These are phyloP conservation scores for Anticlea derivata DNA, from an alignment of 2,888 invertebrate species.

Conservation along the genomic window DNA sequence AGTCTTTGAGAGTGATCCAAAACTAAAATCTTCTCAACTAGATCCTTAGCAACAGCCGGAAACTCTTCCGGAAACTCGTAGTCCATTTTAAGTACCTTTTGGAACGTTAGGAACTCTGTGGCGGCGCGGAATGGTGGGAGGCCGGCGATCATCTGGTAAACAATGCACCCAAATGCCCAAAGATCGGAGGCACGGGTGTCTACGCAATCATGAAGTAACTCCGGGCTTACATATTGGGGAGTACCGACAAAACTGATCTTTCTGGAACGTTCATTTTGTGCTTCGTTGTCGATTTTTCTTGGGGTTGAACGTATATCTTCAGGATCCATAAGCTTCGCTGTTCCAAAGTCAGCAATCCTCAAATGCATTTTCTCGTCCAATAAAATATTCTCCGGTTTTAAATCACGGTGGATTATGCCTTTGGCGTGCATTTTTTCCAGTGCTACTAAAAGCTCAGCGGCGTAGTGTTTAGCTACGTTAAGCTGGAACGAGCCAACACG, in stretches of 20 bases:
- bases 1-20: conserved; percentile 91
- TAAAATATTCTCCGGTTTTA: conserved; percentile 99
- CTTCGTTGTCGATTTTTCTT: conserved; percentile 57
- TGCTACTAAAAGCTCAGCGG: conserved; percentile 96
- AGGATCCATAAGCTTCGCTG: conserved; percentile 91
- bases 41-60: conserved; percentile 91
- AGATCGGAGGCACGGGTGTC: conserved; percentile 93
- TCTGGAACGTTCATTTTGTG: conserved; percentile 79
- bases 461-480: conserved; percentile 95
- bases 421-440: conserved; percentile 95
- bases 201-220: conserved; percentile 92
- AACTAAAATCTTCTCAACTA: conserved; percentile 93
- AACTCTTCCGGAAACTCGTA: conserved; percentile 97
- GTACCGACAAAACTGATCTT: conserved; percentile 98
- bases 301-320: conserved; percentile 57
- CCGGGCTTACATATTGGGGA: conserved; percentile 99
- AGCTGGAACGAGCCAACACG: conserved; percentile 95
- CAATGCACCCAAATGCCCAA: conserved; percentile 98
- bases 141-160: conserved; percentile 98
- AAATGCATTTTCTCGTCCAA: conserved; percentile 98
- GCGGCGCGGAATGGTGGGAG: conserved; percentile 95
- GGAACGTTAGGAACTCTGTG: conserved; percentile 97
- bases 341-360: conserved; percentile 98
- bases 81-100: conserved; percentile 95
- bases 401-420: conserved; percentile 96